phyloP scores from a whole-genome alignment of 2,797 vertebrate species.

The Danionella dracula region DNA sequence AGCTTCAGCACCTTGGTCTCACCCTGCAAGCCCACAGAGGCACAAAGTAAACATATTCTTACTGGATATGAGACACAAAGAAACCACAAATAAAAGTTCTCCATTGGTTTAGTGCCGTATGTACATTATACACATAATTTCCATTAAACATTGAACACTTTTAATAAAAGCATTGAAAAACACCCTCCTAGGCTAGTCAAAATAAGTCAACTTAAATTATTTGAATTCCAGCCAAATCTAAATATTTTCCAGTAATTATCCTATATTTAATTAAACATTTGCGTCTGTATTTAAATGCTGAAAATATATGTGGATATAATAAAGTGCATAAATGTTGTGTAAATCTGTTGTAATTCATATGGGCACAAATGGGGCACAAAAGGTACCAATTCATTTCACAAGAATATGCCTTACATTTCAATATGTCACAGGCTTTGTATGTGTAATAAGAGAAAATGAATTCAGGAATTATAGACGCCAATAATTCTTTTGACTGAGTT shows the following conservation, averaged over 20 bases:
- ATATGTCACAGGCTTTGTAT: neutral
- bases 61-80: too few relatives aligned
- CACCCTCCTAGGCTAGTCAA: too few relatives aligned
- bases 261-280: too few relatives aligned
- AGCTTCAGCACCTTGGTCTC: conserved; percentile 97
- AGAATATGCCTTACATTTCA: neutral
- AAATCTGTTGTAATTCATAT: neutral
- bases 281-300: neutral
- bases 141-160: too few relatives aligned
- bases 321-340: neutral
- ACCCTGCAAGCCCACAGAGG: conserved; percentile 66
- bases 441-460: conserved; percentile 30
- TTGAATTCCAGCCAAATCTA: too few relatives aligned
- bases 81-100: too few relatives aligned
- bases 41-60: neutral
- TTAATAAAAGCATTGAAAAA: too few relatives aligned
- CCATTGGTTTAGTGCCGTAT: too few relatives aligned
- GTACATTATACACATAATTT: too few relatives aligned
- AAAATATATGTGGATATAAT: neutral
- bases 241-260: too few relatives aligned
- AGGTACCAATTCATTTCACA: neutral
- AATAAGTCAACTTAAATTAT: too few relatives aligned
- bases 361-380: neutral
- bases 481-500: conserved; percentile 23
- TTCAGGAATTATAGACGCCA: conserved; percentile 40